These are phyloP conservation scores for Idaea dimidiata DNA, from an alignment of 2,888 invertebrate genomes.

Conservation along the genomic window DNA sequence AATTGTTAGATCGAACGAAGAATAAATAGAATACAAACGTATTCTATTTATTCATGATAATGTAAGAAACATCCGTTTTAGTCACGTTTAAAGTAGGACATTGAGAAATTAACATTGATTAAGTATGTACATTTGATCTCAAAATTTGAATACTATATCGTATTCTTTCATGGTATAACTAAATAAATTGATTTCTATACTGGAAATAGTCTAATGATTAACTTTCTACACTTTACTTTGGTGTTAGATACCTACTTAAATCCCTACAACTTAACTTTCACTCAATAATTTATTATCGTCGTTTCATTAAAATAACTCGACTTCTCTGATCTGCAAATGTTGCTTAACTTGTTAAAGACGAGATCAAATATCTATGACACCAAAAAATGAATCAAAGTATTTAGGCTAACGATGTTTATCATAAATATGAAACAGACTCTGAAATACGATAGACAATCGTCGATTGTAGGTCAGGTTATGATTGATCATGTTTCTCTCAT, in stretches of 20 bases:
- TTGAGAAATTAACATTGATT: neutral
- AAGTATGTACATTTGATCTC: neutral
- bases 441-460: conserved; percentile 37
- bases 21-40: no score
- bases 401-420: conserved; percentile 55
- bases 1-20: neutral
- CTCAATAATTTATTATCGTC: conserved; percentile 30
- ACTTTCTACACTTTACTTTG: conserved; percentile 1
- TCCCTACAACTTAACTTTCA: conserved; percentile 31
- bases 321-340: conserved; percentile 31
- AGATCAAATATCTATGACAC: conserved; percentile 30
- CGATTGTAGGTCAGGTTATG: conserved; percentile 38
- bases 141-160: neutral
- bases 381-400: conserved; percentile 39
- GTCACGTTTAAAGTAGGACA: neutral
- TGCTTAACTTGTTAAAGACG: conserved; percentile 34
- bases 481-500: conserved; percentile 29
- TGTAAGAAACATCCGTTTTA: conserved; percentile 2
- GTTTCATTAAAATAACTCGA: conserved; percentile 30
- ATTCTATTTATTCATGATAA: conserved; percentile 7
- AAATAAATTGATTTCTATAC: neutral
- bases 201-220: neutral
- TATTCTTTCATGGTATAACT: neutral
- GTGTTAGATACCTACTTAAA: neutral
- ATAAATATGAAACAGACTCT: conserved; percentile 36